Evolutionary conservation across 2,113 vertebrate genomes (phyloP).

Genomic region (Seriola rivoliana): DNA sequence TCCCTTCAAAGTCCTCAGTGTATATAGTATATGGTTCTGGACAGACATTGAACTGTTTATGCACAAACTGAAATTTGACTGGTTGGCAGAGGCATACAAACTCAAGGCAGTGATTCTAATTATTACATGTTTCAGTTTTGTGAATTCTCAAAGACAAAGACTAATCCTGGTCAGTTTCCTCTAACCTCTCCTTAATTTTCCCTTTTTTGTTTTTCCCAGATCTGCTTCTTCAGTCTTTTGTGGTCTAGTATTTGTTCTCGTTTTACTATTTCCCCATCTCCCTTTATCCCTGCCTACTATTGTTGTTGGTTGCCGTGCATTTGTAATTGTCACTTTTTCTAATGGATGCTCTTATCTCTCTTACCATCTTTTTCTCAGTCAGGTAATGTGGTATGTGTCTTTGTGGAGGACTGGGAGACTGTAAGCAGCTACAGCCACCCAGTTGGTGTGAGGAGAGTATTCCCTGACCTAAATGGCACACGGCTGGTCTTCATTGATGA

Average conservation of each 20-base stretch:
- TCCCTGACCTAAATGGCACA: constrained; percentile 93
- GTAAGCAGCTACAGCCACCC: constrained; percentile 92
- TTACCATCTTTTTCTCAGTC: constrained; percentile 78
- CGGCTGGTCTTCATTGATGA: constrained; percentile 94
- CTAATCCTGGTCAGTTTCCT: background rate
- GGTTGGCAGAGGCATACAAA: too few species aligned
- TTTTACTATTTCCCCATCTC: background rate
- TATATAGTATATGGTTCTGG: too few species aligned
- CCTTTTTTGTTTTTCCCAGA: too few species aligned
- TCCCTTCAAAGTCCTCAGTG: too few species aligned
- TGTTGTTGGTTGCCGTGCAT: background rate
- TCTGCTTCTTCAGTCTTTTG: too few species aligned
- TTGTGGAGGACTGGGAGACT: constrained; percentile 94
- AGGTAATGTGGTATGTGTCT: constrained; percentile 91
- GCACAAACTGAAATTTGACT: too few species aligned
- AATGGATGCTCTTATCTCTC: background rate
- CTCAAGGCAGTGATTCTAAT: too few species aligned
- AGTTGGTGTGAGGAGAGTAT: constrained; percentile 92
- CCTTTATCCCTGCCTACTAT: background rate
- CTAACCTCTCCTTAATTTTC: too few species aligned
- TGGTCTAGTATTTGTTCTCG: background rate
- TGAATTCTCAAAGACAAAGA: background rate
- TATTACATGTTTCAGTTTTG: too few species aligned
- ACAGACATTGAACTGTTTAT: too few species aligned
- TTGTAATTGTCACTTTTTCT: background rate